Base-by-base conservation (phyloP, 2,797 vertebrate genomes). In the Gambelia wislizenii region DNA sequence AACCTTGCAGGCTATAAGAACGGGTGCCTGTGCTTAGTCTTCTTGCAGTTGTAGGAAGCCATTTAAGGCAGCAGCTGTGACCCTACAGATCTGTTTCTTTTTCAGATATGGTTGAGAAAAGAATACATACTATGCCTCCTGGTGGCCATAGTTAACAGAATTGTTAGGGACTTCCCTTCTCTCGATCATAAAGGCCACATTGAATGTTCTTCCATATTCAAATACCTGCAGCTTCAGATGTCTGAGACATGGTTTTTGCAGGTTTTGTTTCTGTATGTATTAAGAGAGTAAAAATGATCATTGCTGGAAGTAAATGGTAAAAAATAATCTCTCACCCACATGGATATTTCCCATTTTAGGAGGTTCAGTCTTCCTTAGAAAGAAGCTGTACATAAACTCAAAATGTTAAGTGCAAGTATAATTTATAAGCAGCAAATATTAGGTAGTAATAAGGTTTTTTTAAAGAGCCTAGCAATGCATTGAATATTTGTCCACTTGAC, bases 331-430 rank as follows among this genome's bases (percentile, higher is more conserved):
- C 91, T 3, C 79, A 89, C 33, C 30, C 56, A 87, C 18, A 12
- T 92, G 76, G 7, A 4, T 87, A 44, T 88, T 88, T 92, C 90
- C 5, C 2, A 6, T 69, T 92, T n/a, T 86, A 27, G 22, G 4
- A 81, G 0, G 67, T 59, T 30, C 85, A 81, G 87, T 90, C 6
- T 69, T 59, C 13, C 12, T 79, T 82, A 91, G 69, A 33, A 79
- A 85, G 61, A 95, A 94, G 85, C 89, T 94, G 83, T 90, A 54
- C 92, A 83, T 81, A 81, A 79, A 91, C 91, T 72, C 78, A 92
- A 88, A 75, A 90, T 83, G 92, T 20, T 72, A 39, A 92, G 64
- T 78, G 81, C 84, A 93, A 89, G 36, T 91, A 81, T 91, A 92
- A 94, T 93, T 94, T 93, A 79, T 20, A 83, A 76, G 22, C n/a